Base-by-base conservation (phyloP, 2,113 vertebrate species). In the Channa argus region DNA sequence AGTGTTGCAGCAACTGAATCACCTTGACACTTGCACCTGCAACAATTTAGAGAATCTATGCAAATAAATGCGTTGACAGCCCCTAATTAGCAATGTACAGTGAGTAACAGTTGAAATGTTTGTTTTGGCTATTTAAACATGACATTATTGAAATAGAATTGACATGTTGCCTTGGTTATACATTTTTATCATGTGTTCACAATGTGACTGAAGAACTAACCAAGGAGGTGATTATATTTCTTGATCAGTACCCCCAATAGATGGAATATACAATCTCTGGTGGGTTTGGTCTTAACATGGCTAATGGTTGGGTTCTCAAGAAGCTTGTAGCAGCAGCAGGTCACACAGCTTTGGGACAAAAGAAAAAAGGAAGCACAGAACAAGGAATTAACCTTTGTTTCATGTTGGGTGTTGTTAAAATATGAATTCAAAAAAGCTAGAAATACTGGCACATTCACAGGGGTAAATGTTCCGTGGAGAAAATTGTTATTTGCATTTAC, bases 1-100 rank as follows among this genome's bases (percentile, higher is more conserved):
- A 98, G 86, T 98, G 96, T 88, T 98, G 97, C 54, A 98, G 86
- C 92, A 99, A 88, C 93, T 98, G 97, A 1, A 95, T 95, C 74
- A 99, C 95, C 90, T 96, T 99, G 66, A 98, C 93, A 52, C 95
- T 95, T 3, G 96, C 96, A 88, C 93, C 97, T 99, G 89, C 0
- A 38, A 38, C 13, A 50, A 11, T 77, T 52, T 7, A n/a, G 3
- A 63, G 8, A 11, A 8, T 63, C 36, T 15, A 24, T 4, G 15
- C 4, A 60, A 60, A 12, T 36, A 6, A 62, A 36, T 34, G 6
- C 1, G 4, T 14, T 2, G 9, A 11, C 13, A 24, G 39, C 0
- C 39, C 39, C 39, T 5, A 41, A 41, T 5, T 7, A 41, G 39
- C 39, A 41, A 41, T 41, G 39, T 41, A 41, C 6, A 7, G 4